A percentile compares a stretch with the other conserved stretches of the same genome.
Evolutionary conservation across 2,113 vertebrate species (phyloP).

Genomic region (Mystacornis crossleyi): DNA sequence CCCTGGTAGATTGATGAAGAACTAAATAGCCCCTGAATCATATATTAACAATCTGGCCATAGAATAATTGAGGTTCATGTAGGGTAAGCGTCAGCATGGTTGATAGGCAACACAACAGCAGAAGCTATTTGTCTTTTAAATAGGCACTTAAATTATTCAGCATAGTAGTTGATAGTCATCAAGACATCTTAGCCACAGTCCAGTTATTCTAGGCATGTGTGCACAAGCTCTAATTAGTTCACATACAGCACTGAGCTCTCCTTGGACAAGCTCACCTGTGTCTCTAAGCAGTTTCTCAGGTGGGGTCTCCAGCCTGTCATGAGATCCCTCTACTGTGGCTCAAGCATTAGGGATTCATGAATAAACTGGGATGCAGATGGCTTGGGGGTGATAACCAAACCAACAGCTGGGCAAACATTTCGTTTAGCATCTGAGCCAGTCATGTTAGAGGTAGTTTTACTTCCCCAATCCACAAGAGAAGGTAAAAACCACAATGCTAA

Average conservation of each 20-base stretch:
- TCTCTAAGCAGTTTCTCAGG: not conserved
- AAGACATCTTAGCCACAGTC: not conserved
- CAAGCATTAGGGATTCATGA: not conserved
- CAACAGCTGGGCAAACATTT: not conserved
- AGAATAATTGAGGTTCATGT: not conserved
- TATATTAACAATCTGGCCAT: slow-evolving; percentile 15
- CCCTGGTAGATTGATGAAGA: slow-evolving; percentile 7
- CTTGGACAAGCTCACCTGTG: not conserved
- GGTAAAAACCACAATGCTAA: not conserved
- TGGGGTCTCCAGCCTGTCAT: not conserved
- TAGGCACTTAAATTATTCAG: slow-evolving; percentile 25
- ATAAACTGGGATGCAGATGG: not conserved
- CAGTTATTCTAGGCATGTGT: not conserved
- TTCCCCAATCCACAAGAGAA: not conserved
- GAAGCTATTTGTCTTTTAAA: slow-evolving; percentile 17
- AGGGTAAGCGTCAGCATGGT: not conserved
- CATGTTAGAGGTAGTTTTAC: not conserved
- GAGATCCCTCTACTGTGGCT: not conserved
- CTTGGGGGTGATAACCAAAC: not conserved
- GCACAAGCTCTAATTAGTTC: not conserved
- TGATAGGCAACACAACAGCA: not conserved
- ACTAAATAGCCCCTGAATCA: slow-evolving; percentile 15
- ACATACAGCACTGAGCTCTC: not conserved
- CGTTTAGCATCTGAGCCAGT: not conserved
- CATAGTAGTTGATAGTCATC: not conserved